Evolutionary conservation across 2,113 vertebrate genomes (phyloP).

Genomic region (Lamprologus ornatipinnis): DNA sequence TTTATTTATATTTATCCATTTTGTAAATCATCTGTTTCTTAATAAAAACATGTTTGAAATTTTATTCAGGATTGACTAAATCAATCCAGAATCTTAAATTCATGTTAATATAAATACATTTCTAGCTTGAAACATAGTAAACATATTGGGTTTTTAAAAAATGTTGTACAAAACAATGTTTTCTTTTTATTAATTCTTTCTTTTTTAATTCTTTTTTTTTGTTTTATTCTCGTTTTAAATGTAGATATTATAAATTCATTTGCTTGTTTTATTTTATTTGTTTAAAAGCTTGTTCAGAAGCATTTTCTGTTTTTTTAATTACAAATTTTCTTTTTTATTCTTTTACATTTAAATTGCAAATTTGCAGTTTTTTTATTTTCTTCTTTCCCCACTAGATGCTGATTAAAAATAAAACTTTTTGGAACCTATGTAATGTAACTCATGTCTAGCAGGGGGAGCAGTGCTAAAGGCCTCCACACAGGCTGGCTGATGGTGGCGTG

Average conservation of each 20-base stretch:
- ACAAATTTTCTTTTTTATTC: background rate
- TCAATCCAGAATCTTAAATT: background rate
- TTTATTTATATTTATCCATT: background rate
- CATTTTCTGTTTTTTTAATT: background rate
- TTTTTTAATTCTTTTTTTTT: background rate
- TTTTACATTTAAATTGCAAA: background rate
- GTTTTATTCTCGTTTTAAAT: background rate
- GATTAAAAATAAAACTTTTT: background rate
- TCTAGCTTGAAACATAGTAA: background rate
- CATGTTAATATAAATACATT: background rate
- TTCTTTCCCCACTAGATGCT: background rate
- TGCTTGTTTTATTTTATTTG: background rate
- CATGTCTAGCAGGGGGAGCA: background rate
- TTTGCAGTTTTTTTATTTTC: background rate
- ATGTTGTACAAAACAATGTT: background rate
- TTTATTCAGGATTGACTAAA: background rate
- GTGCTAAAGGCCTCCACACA: background rate
- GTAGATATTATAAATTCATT: background rate
- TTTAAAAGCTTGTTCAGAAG: background rate
- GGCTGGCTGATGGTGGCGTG: background rate
- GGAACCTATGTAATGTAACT: background rate
- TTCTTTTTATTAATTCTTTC: background rate
- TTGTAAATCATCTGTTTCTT: background rate
- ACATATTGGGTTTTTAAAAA: background rate
- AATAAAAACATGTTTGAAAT: background rate